A percentile compares a stretch with the other conserved stretches of the same genome.
phyloP scores from a whole-genome alignment of 2,888 invertebrate genomes.

The Perizoma affinitatum region DNA sequence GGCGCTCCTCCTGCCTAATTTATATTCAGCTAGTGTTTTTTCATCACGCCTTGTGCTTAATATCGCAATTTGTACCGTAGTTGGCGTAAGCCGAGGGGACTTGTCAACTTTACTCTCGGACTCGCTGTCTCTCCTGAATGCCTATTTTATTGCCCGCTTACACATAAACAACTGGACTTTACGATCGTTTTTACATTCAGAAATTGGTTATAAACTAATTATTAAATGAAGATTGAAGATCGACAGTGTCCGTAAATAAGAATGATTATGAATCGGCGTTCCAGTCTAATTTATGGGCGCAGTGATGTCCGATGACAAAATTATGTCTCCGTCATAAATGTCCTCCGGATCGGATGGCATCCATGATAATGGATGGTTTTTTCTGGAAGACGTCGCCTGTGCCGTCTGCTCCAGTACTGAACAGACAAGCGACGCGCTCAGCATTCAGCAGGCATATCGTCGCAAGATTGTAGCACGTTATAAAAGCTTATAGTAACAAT shows the following conservation, averaged over 20 bases:
- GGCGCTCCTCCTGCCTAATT: slow-evolving; percentile 81
- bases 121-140: slow-evolving; percentile 64
- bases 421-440: slow-evolving; percentile 22
- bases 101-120: slow-evolving; percentile 77
- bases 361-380: slow-evolving; percentile 62
- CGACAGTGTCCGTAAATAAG: slow-evolving; percentile 48
- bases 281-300: slow-evolving; percentile 54
- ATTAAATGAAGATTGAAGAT: slow-evolving; percentile 59
- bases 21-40: slow-evolving; percentile 85
- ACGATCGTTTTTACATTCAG: slow-evolving; percentile 63
- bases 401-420: slow-evolving; percentile 31
- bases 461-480: slow-evolving; percentile 30
- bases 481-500: slow-evolving; percentile 32
- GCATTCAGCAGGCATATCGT: slow-evolving; percentile 22
- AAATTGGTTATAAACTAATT: slow-evolving; percentile 65
- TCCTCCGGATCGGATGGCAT: slow-evolving; percentile 58
- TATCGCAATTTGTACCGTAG: slow-evolving; percentile 83
- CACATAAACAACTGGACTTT: slow-evolving; percentile 71
- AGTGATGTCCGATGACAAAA: slow-evolving; percentile 61
- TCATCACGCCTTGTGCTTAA: slow-evolving; percentile 84
- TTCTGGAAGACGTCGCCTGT: slow-evolving; percentile 52
- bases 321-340: slow-evolving; percentile 66
- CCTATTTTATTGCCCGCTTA: slow-evolving; percentile 70
- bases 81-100: slow-evolving; percentile 79
- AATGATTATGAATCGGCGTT: slow-evolving; percentile 56